phyloP scores from a whole-genome alignment of 2,888 invertebrate genomes.

The Drosophila phalerata region DNA sequence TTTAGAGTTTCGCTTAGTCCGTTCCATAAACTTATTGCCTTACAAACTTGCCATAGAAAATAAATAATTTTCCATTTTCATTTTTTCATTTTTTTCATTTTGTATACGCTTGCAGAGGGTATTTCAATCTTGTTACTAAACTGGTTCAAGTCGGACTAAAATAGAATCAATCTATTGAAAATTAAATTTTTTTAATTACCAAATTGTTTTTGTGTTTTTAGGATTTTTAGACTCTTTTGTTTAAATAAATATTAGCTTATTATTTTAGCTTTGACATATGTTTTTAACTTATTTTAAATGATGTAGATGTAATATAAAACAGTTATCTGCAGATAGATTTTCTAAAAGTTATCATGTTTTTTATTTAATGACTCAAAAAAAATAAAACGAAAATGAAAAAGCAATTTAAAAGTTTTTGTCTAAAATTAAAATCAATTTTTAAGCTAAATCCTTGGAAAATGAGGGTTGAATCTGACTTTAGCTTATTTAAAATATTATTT shows the following conservation, averaged over 20 bases:
- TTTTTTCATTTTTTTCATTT: constrained; percentile 11
- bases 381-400: no score
- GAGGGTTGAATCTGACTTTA: no score
- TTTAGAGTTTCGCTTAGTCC: constrained; percentile 47
- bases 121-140: not conserved
- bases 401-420: no score
- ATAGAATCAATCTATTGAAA: no score
- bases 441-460: no score
- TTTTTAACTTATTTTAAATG: not conserved
- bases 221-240: not conserved
- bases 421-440: no score
- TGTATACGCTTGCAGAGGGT: not conserved
- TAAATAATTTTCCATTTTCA: constrained; percentile 37
- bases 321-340: not conserved
- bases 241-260: not conserved
- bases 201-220: no score
- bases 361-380: not conserved
- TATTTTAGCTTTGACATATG: not conserved
- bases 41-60: constrained; percentile 50
- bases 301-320: not conserved
- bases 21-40: constrained; percentile 49
- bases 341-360: not conserved
- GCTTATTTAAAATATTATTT: no score
- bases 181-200: no score
- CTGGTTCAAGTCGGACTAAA: no score